Conservation (phyloP, 2,888 invertebrate species). For the Lasioglossum pauxillum region DNA sequence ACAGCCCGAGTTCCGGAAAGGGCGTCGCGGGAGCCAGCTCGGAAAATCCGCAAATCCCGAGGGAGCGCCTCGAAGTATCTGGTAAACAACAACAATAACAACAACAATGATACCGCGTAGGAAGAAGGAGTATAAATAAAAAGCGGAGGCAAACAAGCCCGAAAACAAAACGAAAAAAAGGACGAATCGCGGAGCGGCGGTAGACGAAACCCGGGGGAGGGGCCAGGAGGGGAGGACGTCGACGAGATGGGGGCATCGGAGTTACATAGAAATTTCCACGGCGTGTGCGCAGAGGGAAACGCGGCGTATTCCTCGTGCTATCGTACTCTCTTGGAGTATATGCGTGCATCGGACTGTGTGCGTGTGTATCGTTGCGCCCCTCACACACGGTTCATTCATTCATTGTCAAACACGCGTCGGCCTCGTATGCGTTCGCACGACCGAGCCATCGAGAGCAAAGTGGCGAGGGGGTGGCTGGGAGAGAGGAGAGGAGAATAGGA, state of each 20-base stretch:
- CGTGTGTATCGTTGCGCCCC: conserved; percentile 42
- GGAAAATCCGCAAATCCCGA: not conserved
- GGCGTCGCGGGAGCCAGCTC: not conserved
- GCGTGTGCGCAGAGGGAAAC: not conserved
- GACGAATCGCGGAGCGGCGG: not conserved
- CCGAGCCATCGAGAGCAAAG: conserved; percentile 40
- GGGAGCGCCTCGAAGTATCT: not conserved
- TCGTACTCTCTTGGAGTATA: conserved; percentile 46
- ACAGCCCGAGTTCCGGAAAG: not conserved
- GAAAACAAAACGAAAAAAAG: not conserved
- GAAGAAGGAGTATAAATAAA: not conserved
- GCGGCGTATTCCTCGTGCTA: conserved; percentile 34
- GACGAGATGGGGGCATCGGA: not conserved
- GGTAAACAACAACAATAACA: not conserved
- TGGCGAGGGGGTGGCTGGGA: not conserved
- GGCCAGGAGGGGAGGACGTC: not conserved
- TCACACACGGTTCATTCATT: conserved; percentile 67
- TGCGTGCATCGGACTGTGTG: conserved; percentile 19
- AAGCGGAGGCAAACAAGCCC: not conserved
- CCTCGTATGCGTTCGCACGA: conserved; percentile 54
- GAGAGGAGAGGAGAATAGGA: conserved; percentile 8
- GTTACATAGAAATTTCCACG: conserved; percentile 22
- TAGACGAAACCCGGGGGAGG: not conserved
- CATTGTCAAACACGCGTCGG: conserved; percentile 58
- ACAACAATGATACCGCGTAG: not conserved